Evolutionary conservation across 2,113 vertebrate species (phyloP).

Genomic region (Chaetops frenatus): DNA sequence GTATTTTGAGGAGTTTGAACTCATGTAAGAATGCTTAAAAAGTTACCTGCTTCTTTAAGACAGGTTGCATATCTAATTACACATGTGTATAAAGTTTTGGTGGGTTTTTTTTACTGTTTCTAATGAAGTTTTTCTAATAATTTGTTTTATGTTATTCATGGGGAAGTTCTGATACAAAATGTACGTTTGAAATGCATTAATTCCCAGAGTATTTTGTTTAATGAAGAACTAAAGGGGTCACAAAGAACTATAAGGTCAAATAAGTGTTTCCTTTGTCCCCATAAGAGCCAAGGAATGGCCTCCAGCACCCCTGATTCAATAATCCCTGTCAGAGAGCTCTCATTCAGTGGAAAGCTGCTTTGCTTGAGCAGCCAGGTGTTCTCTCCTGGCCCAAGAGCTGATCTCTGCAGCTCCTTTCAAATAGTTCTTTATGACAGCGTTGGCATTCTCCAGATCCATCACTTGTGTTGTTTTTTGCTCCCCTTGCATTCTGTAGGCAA

Average conservation of each 20-base stretch:
- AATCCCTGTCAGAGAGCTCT: neutral
- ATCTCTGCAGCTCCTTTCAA: neutral
- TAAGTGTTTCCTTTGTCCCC: neutral
- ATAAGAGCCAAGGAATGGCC: neutral
- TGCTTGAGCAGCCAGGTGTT: neutral
- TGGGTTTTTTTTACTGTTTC: neutral
- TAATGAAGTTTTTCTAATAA: neutral
- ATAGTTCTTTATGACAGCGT: neutral
- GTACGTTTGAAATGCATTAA: neutral
- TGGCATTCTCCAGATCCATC: neutral
- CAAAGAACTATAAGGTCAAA: neutral
- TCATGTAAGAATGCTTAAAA: neutral
- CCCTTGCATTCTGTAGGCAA: neutral
- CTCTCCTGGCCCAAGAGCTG: neutral
- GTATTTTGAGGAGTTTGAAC: neutral
- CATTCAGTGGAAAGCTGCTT: neutral
- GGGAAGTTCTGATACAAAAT: neutral
- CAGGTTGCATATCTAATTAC: neutral
- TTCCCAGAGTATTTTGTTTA: neutral
- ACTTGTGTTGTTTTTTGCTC: neutral
- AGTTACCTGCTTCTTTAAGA: neutral
- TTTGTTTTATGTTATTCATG: neutral
- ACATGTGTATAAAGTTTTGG: neutral
- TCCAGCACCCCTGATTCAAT: neutral
- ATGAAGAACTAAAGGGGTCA: neutral